phyloP scores from a whole-genome alignment of 2,113 vertebrate species.

The Baryphthengus martii region DNA sequence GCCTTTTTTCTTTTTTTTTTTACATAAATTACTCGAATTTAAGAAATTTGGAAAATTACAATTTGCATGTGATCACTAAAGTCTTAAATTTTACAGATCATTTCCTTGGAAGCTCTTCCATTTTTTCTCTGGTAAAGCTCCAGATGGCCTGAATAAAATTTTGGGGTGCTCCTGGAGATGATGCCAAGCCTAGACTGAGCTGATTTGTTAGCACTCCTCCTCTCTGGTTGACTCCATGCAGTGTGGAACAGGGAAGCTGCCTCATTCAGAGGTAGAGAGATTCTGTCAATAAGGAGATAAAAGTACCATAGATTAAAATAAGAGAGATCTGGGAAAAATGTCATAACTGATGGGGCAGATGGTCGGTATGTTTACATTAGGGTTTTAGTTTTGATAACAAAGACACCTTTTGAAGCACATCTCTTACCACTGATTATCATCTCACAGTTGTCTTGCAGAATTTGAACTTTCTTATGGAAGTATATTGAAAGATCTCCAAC shows the following conservation, averaged over 20 bases:
- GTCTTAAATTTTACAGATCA: background rate
- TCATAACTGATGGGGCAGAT: background rate
- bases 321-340: background rate
- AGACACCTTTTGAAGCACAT: background rate
- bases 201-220: rapidly evolving
- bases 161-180: background rate
- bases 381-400: background rate
- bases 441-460: background rate
- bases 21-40: background rate
- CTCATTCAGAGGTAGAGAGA: background rate
- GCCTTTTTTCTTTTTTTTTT: background rate
- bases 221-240: background rate
- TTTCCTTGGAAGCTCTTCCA: background rate
- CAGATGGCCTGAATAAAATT: background rate
- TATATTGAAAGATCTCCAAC: background rate
- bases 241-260: background rate
- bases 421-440: background rate
- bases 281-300: background rate
- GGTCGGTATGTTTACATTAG: background rate
- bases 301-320: background rate
- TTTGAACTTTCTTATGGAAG: background rate
- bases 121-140: background rate
- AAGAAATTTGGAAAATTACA: background rate
- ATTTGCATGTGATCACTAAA: background rate
- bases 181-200: background rate